Conservation (phyloP, 2,888 invertebrate species). For the Hololepta plana region DNA sequence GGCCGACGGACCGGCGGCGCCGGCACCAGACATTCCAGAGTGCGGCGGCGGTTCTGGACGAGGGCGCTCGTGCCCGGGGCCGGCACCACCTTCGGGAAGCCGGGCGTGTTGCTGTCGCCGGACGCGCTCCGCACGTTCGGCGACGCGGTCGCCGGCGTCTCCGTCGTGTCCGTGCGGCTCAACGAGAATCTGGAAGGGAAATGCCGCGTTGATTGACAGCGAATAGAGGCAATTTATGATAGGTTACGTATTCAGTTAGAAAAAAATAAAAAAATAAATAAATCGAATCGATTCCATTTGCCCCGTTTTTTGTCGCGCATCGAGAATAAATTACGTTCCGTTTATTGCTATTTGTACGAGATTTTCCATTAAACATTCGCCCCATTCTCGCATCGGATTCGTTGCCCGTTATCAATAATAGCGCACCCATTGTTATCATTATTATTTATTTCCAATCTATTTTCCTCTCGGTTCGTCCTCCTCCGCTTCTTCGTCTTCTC, state of each 20-base stretch:
- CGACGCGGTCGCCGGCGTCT: conserved; percentile 15
- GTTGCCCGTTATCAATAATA: too few relatives aligned
- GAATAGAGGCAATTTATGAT: too few relatives aligned
- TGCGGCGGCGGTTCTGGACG: conserved; percentile 35
- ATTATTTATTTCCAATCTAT: too few relatives aligned
- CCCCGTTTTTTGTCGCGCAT: neutral
- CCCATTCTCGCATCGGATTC: too few relatives aligned
- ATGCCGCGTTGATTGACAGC: too few relatives aligned
- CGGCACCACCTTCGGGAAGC: conserved; percentile 57
- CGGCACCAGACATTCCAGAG: conserved; percentile 34
- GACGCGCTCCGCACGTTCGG: conserved; percentile 23
- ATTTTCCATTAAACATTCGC: too few relatives aligned
- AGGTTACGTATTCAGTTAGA: too few relatives aligned
- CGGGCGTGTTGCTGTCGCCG: conserved; percentile 28
- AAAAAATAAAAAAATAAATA: conserved; percentile 1
- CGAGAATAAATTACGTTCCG: too few relatives aligned
- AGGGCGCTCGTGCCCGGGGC: conserved; percentile 44
- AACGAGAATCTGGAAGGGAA: conserved; percentile 27
- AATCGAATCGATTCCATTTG: neutral
- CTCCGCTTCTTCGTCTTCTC: too few relatives aligned
- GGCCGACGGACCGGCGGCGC: conserved; percentile 25
- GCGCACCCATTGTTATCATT: too few relatives aligned
- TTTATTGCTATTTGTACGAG: too few relatives aligned
- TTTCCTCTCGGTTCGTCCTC: too few relatives aligned
- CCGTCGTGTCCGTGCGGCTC: conserved; percentile 21